Conservation (phyloP, 37 sponge, comb jelly and placozoan species). For the Halisarca cf. caerulea region DNA sequence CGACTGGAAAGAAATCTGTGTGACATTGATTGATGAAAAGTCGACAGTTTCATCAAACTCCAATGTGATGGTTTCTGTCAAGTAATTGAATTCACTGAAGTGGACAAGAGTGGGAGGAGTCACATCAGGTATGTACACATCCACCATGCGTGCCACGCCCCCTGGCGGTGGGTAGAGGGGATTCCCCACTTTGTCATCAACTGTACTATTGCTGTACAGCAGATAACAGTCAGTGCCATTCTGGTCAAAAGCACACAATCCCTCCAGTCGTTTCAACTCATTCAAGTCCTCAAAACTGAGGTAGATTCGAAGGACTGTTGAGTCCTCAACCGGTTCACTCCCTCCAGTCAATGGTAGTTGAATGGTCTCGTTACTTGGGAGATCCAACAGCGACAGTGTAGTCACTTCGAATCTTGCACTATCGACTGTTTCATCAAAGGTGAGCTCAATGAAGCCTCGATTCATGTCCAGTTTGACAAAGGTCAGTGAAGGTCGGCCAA, state of each 20-base stretch:
- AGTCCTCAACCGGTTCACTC: slow-evolving; percentile 32
- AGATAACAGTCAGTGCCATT: slow-evolving; percentile 69
- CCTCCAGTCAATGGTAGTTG: slow-evolving; percentile 71
- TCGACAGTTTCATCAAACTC: slow-evolving; percentile 81
- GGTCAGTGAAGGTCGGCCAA: slow-evolving; percentile 42
- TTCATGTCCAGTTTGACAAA: slow-evolving; percentile 68
- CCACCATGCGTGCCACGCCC: slow-evolving; percentile 16
- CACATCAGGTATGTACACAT: slow-evolving; percentile 54
- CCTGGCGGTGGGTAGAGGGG: slow-evolving; percentile 1
- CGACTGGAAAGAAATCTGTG: slow-evolving; percentile 66
- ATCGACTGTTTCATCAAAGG: slow-evolving; percentile 86
- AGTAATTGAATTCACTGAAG: slow-evolving; percentile 85
- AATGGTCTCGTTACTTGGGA: neutral
- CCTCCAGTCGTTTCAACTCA: slow-evolving; percentile 59
- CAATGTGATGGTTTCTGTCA: slow-evolving; percentile 71
- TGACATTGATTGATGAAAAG: slow-evolving; percentile 63
- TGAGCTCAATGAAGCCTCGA: slow-evolving; percentile 42
- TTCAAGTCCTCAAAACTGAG: slow-evolving; percentile 80
- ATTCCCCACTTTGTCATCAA: slow-evolving; percentile 73
- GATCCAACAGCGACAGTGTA: slow-evolving; percentile 46
- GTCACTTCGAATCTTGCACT: slow-evolving; percentile 46
- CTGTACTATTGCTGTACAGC: slow-evolving; percentile 30
- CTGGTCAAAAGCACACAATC: slow-evolving; percentile 53
- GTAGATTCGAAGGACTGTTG: slow-evolving; percentile 43
- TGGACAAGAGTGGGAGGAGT: slow-evolving; percentile 60